These are phyloP conservation scores for Dryomyza anilis DNA, from an alignment of 2,888 invertebrate species.

Conservation along the genomic window DNA sequence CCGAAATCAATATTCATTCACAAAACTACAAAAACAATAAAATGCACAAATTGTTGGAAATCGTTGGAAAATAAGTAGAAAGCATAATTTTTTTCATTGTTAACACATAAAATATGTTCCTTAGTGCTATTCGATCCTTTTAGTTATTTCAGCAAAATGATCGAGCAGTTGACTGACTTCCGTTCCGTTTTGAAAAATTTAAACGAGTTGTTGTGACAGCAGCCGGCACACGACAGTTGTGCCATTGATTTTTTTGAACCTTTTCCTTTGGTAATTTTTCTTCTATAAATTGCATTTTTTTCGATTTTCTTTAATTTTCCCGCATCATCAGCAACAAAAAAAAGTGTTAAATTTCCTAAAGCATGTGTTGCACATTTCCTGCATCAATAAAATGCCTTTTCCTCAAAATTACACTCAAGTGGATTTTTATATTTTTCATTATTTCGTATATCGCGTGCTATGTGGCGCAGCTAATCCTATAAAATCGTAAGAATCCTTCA, in stretches of 20 bases:
- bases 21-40: background rate
- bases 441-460: too few species aligned
- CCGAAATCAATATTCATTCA: too few species aligned
- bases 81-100: background rate
- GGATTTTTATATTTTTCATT: too few species aligned
- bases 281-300: background rate
- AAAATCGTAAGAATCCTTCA: background rate
- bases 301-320: background rate
- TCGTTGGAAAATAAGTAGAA: background rate
- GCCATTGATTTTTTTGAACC: too few species aligned
- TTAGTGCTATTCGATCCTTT: too few species aligned
- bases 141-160: background rate
- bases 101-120: too few species aligned
- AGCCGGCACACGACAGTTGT: background rate
- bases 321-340: background rate
- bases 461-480: background rate
- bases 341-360: background rate
- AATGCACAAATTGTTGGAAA: background rate
- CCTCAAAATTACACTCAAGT: background rate
- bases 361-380: background rate
- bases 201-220: slow-evolving; percentile 16
- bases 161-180: slow-evolving; percentile 1
- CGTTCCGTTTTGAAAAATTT: too few species aligned
- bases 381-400: too few species aligned
- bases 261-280: background rate